These are phyloP conservation scores for Elymnias hypermnestra DNA, from an alignment of 1,140 invertebrate genomes.

Conservation along the genomic window DNA sequence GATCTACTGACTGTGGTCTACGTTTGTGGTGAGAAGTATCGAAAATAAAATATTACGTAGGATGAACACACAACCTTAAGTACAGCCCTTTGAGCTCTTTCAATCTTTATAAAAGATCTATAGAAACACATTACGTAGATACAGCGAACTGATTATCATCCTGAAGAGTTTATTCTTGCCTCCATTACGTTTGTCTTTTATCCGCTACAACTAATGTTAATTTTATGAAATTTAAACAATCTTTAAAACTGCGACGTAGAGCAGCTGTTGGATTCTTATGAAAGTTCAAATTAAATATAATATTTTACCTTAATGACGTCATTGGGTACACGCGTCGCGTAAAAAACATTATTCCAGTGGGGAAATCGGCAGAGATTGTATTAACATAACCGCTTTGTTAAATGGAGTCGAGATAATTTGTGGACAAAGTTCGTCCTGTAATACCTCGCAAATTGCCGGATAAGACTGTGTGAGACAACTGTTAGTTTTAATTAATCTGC, in stretches of 20 bases:
- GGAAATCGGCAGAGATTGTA: constrained; percentile 58
- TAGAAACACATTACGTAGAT: too few species aligned
- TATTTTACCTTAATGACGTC: constrained; percentile 56
- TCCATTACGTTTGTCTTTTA: too few species aligned
- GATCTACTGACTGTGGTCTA: too few species aligned
- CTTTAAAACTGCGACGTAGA: constrained; percentile 24
- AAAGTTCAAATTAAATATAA: constrained; percentile 46
- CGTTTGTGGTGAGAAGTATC: too few species aligned
- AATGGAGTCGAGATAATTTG: constrained; percentile 74
- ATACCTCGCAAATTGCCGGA: constrained; percentile 73
- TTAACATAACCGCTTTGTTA: constrained; percentile 73
- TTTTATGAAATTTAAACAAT: too few species aligned
- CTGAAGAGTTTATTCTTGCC: too few species aligned
- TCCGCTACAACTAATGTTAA: too few species aligned
- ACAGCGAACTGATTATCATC: too few species aligned
- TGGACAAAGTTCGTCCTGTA: constrained; percentile 69
- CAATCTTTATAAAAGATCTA: too few species aligned
- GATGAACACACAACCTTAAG: too few species aligned
- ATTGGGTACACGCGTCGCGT: constrained; percentile 43
- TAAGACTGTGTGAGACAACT: constrained; percentile 75
- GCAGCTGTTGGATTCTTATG: constrained; percentile 22
- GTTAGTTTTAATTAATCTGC: constrained; percentile 76
- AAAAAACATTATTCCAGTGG: constrained; percentile 52
- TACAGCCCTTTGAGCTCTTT: too few species aligned
- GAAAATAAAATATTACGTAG: too few species aligned